These are phyloP conservation scores for Hemiscyllium ocellatum DNA, from an alignment of 2,113 vertebrate species.

Conservation along the genomic window DNA sequence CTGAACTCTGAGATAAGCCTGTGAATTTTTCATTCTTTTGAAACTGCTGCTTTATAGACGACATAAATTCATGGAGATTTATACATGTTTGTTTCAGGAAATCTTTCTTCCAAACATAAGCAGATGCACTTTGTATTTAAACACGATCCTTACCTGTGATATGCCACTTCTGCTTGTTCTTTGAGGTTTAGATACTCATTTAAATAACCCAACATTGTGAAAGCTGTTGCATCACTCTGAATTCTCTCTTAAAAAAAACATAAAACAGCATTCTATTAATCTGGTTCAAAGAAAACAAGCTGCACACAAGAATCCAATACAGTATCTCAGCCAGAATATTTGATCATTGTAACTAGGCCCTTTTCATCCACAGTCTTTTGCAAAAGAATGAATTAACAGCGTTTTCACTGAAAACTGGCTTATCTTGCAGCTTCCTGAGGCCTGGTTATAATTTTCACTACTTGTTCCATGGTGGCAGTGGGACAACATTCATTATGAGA, in stretches of 20 bases:
- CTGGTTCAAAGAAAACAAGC: background rate
- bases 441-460: too few relatives aligned
- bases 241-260: constrained; percentile 69
- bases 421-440: too few relatives aligned
- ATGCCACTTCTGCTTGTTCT: constrained; percentile 73
- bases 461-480: too few relatives aligned
- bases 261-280: constrained; percentile 39
- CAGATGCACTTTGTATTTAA: background rate
- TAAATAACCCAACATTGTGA: constrained; percentile 92
- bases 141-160: constrained; percentile 65
- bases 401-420: too few relatives aligned
- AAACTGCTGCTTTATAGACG: background rate
- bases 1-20: background rate
- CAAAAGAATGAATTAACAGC: too few relatives aligned
- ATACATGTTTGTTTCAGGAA: background rate
- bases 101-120: background rate
- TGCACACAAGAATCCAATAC: background rate
- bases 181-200: constrained; percentile 78
- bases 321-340: background rate
- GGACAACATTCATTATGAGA: too few relatives aligned
- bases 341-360: too few relatives aligned
- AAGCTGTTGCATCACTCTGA: constrained; percentile 72
- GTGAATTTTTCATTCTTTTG: background rate
- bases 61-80: too few relatives aligned
- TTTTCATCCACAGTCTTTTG: too few relatives aligned